These are phyloP conservation scores for Lophius piscatorius DNA, from an alignment of 2,113 vertebrate genomes.

Conservation along the genomic window DNA sequence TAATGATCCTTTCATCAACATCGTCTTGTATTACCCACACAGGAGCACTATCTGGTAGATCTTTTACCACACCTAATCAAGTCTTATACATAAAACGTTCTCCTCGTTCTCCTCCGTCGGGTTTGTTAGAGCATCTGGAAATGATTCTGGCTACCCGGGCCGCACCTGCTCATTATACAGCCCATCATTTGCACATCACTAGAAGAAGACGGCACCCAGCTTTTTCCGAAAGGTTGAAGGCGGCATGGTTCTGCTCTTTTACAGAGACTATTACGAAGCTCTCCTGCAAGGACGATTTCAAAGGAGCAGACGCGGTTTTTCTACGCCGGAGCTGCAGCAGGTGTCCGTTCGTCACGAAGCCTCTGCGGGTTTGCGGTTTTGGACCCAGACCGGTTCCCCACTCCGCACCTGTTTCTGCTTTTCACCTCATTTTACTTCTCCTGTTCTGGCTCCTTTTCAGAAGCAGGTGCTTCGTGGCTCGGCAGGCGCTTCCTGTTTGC, in stretches of 20 bases:
- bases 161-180: constrained; percentile 64
- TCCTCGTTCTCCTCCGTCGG: constrained; percentile 14
- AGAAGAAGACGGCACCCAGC: constrained; percentile 44
- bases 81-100: background rate
- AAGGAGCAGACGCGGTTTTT: constrained; percentile 15
- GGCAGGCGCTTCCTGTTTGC: constrained; percentile 33
- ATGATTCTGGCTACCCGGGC: constrained; percentile 29
- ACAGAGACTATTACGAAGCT: constrained; percentile 54
- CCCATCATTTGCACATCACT: constrained; percentile 66
- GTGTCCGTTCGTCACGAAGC: constrained; percentile 37
- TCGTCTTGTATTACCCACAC: too few relatives aligned
- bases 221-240: constrained; percentile 35
- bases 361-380: constrained; percentile 41
- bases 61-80: background rate
- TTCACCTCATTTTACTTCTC: constrained; percentile 46
- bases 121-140: constrained; percentile 47
- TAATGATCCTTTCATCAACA: too few relatives aligned
- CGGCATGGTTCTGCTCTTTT: constrained; percentile 40
- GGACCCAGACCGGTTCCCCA: too few relatives aligned
- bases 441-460: constrained; percentile 46
- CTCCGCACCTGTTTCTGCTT: background rate
- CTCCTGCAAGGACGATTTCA: constrained; percentile 42
- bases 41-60: too few relatives aligned
- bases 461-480: constrained; percentile 49
- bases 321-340: constrained; percentile 32